Percentiles rank a stretch among this genome's conserved stretches.
phyloP scores from a whole-genome alignment of 2,797 vertebrate species.

The Mus minutoides region DNA sequence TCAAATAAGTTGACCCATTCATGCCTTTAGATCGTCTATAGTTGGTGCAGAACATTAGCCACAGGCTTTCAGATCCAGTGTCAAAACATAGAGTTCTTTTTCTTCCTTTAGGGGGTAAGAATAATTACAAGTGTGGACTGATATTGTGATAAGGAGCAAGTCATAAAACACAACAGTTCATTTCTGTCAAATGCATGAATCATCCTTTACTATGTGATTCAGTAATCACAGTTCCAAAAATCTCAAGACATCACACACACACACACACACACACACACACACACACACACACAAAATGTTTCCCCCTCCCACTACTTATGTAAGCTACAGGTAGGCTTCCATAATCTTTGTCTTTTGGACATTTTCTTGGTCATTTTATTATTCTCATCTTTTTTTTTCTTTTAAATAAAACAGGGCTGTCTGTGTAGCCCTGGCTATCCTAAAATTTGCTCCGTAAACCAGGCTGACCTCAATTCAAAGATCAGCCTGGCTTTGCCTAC shows the following conservation, averaged over 20 bases:
- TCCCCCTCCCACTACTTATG: background rate
- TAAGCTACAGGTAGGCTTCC: background rate
- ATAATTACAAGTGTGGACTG: conserved; percentile 22
- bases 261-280: background rate
- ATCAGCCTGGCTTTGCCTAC: background rate
- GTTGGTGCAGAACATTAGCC: conserved; percentile 9
- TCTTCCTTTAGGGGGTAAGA: conserved; percentile 17
- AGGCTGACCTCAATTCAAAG: background rate
- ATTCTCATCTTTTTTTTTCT: no score
- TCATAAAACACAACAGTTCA: background rate
- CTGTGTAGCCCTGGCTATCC: background rate
- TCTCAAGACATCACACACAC: background rate
- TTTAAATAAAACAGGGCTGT: background rate
- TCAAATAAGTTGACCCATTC: conserved; percentile 7
- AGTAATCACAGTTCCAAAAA: conserved; percentile 1
- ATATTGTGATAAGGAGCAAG: background rate
- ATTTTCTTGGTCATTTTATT: background rate
- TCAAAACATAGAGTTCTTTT: background rate
- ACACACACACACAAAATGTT: no score
- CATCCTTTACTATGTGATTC: conserved; percentile 25
- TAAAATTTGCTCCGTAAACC: background rate
- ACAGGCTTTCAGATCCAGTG: conserved; percentile 1
- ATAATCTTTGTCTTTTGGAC: background rate
- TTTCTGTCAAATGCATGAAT: conserved; percentile 2
- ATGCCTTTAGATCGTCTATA: conserved; percentile 40